Conservation (phyloP, 2,888 invertebrate species). For the Labia minor region DNA sequence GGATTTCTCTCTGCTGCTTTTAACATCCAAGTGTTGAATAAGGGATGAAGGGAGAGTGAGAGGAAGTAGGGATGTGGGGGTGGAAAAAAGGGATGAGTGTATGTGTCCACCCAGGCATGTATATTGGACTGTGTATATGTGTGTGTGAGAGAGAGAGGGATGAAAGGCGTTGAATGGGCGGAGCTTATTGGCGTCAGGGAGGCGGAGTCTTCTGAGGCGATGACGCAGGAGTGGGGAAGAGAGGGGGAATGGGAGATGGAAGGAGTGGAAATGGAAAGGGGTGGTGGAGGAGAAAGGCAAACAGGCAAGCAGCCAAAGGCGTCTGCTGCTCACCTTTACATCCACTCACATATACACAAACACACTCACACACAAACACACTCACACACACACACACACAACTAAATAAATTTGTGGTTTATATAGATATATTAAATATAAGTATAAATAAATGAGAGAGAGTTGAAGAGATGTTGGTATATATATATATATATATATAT, state of each 20-base stretch:
- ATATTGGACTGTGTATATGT: neutral
- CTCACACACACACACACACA: neutral
- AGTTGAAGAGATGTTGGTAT: no score
- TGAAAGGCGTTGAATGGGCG: neutral
- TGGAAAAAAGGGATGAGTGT: neutral
- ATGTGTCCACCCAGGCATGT: no score
- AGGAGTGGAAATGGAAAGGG: neutral
- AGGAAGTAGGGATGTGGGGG: neutral
- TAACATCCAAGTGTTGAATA: no score
- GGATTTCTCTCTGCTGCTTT: no score
- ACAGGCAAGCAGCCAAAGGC: neutral
- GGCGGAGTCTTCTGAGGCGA: conserved; percentile 13
- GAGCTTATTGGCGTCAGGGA: neutral
- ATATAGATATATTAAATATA: no score
- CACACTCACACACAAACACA: neutral
- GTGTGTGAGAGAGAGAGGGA: neutral
- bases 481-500: no score
- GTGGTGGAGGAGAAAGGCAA: neutral
- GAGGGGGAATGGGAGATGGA: neutral
- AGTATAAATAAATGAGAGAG: no score
- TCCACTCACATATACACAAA: neutral
- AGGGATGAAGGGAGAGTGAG: neutral
- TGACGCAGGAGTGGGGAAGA: neutral
- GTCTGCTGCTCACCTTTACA: conserved; percentile 1
- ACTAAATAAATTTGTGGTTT: no score